Percentiles rank a stretch among this genome's conserved stretches.
phyloP scores from a whole-genome alignment of 1,140 invertebrate genomes.

The Drosophila malerkotliana region DNA sequence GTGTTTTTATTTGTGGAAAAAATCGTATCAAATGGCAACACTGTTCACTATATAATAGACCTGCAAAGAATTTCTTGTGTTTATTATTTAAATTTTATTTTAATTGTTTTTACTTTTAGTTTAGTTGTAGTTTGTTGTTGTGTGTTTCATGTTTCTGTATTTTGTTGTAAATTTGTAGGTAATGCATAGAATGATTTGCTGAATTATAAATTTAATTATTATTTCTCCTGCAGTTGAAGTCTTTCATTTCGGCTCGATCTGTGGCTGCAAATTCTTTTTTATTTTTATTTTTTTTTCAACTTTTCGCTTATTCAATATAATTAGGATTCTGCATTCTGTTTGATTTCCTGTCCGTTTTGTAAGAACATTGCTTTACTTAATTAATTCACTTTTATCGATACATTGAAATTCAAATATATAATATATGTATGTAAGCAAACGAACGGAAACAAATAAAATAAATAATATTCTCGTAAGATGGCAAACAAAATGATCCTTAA shows the following conservation, averaged over 20 bases:
- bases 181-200: conserved; percentile 40
- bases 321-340: conserved; percentile 45
- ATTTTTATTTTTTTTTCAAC: conserved; percentile 5
- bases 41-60: conserved; percentile 79
- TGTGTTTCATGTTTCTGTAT: conserved; percentile 21
- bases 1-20: conserved; percentile 68
- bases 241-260: conserved; percentile 37
- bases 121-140: conserved; percentile 26
- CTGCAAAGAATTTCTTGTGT: conserved; percentile 72
- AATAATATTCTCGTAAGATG: conserved; percentile 23
- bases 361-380: conserved; percentile 21
- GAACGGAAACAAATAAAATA: conserved; percentile 24
- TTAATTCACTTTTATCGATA: conserved; percentile 20
- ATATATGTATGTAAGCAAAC: conserved; percentile 22
- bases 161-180: conserved; percentile 47
- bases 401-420: conserved; percentile 18
- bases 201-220: conserved; percentile 8
- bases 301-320: conserved; percentile 27
- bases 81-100: conserved; percentile 21
- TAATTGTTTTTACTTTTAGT: conserved; percentile 22
- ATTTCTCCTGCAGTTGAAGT: conserved; percentile 24
- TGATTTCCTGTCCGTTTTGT: conserved; percentile 38
- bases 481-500: conserved; percentile 30
- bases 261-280: conserved; percentile 19
- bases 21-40: conserved; percentile 81